Evolutionary conservation across 2,797 vertebrate genomes (phyloP).

Genomic region (Triplophysa bombifrons): DNA sequence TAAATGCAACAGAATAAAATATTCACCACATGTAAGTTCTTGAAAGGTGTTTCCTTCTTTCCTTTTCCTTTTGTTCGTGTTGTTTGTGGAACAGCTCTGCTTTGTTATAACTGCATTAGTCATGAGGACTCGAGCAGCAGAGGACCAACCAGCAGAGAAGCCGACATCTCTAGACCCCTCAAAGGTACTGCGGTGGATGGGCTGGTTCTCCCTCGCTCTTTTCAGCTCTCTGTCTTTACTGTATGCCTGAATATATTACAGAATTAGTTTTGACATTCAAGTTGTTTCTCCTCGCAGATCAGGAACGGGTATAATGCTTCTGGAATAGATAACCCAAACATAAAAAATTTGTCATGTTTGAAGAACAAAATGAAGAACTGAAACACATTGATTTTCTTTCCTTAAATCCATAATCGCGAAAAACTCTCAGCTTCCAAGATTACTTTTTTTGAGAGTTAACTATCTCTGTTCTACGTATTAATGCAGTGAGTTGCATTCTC

Average conservation of each 20-base stretch:
- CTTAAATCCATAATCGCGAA: background rate
- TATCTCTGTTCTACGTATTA: background rate
- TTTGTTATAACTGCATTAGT: conserved; percentile 86
- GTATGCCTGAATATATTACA: background rate
- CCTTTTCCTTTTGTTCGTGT: conserved; percentile 56
- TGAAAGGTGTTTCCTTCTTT: conserved; percentile 56
- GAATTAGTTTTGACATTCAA: background rate
- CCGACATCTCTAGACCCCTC: conserved; percentile 88
- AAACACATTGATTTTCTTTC: background rate
- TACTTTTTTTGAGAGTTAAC: background rate
- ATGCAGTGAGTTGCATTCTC: background rate
- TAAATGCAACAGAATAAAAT: conserved; percentile 28
- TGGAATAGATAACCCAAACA: background rate
- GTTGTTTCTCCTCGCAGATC: background rate
- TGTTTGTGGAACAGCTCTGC: conserved; percentile 80
- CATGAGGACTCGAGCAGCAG: conserved; percentile 78
- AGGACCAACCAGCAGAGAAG: conserved; percentile 88
- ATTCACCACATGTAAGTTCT: conserved; percentile 48
- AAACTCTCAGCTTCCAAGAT: background rate
- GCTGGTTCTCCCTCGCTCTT: conserved; percentile 37
- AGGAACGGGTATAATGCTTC: too few relatives aligned
- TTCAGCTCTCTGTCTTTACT: background rate
- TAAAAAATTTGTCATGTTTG: background rate
- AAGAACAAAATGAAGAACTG: background rate
- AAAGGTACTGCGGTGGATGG: conserved; percentile 82